phyloP scores from a whole-genome alignment of 2,888 invertebrate species.

The Homarus gammarus region DNA sequence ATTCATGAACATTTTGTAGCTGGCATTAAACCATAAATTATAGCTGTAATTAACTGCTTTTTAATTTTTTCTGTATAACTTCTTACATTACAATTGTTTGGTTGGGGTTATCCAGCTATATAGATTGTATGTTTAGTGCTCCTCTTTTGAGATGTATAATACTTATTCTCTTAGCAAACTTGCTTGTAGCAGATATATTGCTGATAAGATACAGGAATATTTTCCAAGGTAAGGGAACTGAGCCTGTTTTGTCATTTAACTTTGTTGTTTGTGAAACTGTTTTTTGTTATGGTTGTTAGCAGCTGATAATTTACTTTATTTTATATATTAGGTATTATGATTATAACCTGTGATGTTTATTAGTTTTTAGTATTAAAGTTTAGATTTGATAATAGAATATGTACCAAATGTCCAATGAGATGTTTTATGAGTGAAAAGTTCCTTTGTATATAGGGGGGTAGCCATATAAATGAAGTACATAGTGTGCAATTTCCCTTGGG shows the following conservation, averaged over 20 bases:
- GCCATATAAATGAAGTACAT: neutral
- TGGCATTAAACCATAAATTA: no score
- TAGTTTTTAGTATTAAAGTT: neutral
- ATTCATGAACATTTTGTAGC: no score
- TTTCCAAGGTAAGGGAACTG: neutral
- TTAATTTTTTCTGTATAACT: neutral
- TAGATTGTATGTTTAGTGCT: neutral
- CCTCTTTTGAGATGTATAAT: neutral
- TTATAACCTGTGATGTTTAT: conserved; percentile 34
- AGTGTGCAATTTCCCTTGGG: neutral
- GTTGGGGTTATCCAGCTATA: neutral
- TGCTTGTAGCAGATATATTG: neutral
- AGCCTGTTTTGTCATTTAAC: neutral
- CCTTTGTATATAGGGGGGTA: neutral
- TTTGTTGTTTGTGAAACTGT: neutral
- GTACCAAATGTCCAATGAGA: neutral
- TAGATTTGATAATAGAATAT: neutral
- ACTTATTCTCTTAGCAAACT: neutral
- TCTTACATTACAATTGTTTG: neutral
- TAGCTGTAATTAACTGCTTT: no score
- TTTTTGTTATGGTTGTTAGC: neutral
- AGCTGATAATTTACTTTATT: neutral
- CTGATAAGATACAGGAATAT: neutral
- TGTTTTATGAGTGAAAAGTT: neutral
- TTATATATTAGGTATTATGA: conserved; percentile 22